Evolutionary conservation across 2,888 invertebrate species (phyloP), one percentile per base, ranked within the genome.

Genomic region (Schrankia costaestrigalis): DNA sequence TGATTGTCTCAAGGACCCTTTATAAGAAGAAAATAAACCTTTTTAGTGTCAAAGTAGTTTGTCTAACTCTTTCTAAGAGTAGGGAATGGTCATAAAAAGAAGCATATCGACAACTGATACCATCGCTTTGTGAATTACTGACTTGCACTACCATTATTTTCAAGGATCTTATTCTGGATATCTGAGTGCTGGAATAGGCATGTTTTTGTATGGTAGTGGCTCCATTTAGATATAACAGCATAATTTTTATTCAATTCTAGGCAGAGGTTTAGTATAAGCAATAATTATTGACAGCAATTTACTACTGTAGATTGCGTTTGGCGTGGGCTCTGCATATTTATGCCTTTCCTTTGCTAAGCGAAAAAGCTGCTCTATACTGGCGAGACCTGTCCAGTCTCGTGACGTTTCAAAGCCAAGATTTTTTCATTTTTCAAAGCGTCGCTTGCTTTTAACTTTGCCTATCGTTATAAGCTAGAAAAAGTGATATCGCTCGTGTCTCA

Each of bases 61-160:
- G 65, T 46, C 62, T 52, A 67, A 72, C 70, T 75, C 57, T 76
- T 78, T 76, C 71, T 71, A 59, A 74, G 73, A 77, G 71, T 70
- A 58, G 29, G 53, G 63, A 70, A 60, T 63, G 76, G 70, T 80
- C 78, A 78, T 83, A 85, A 85, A 83, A 82, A 83, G 64, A 66
- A 67, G 70, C 66, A 74, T 78, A 80, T 83, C 78, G 80, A 74
- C 78, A 72, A 71, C 58, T 69, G 80, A 84, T 84, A 84, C 58
- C 71, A 83, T 83, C 82, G 72, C 75, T 74, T 71, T 73, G 84
- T 81, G 79, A 84, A 71, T 79, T 81, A 84, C 78, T 63, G 75
- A 55, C 63, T 58, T 53, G 52, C 62, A 56, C 58, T 55, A 46
- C 71, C 69, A 82, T 80, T 82, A 84, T 78, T 78, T 73, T 67